Percentiles rank a stretch among this genome's conserved stretches.
phyloP scores from a whole-genome alignment of 2,113 vertebrate species.

The Sinocyclocheilus grahami region DNA sequence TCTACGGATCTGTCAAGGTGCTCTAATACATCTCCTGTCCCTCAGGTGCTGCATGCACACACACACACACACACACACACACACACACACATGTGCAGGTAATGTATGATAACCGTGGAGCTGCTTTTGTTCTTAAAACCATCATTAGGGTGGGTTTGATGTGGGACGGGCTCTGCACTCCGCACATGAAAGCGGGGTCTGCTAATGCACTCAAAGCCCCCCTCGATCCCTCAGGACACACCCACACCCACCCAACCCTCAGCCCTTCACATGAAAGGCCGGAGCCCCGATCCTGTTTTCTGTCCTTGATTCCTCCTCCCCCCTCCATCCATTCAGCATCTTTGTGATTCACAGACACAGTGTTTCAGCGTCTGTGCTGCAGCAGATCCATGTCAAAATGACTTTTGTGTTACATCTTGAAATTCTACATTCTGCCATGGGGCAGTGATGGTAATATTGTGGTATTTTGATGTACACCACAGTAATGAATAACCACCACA shows the following conservation, averaged over 20 bases:
- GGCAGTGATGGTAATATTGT: background rate
- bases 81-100: background rate
- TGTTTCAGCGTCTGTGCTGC: background rate
- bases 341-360: background rate
- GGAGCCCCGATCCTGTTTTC: background rate
- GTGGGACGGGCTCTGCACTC: conserved; percentile 52
- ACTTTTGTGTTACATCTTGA: background rate
- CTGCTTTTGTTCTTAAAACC: conserved; percentile 65
- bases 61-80: background rate
- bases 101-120: conserved; percentile 19
- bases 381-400: background rate
- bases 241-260: conserved; percentile 53
- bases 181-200: conserved; percentile 69
- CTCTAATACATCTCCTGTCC: conserved; percentile 18
- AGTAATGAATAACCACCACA: background rate
- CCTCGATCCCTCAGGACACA: conserved; percentile 56
- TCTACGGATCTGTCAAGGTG: conserved; percentile 35
- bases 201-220: conserved; percentile 60
- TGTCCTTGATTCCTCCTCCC: conserved; percentile 6
- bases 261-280: conserved; percentile 56
- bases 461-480: background rate
- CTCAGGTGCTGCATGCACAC: conserved; percentile 11
- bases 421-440: background rate
- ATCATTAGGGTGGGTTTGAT: conserved; percentile 70
- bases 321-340: conserved; percentile 7